Evolutionary conservation across 2,888 invertebrate species (phyloP).

Genomic region (Netelia inedita): DNA sequence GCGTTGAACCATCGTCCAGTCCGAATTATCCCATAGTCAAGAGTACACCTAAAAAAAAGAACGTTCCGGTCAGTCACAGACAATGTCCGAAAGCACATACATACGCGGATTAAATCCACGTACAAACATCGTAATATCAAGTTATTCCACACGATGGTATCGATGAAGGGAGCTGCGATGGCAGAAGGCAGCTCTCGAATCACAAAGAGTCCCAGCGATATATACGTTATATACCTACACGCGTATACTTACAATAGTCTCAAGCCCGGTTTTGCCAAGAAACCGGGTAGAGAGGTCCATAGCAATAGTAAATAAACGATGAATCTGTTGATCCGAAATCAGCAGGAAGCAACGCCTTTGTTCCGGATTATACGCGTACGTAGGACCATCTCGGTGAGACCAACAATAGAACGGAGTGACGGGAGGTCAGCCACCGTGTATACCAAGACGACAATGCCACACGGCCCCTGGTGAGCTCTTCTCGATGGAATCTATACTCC

Average conservation of each 20-base stretch:
- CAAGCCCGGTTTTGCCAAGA: constrained; percentile 43
- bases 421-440: constrained; percentile 64
- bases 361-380: constrained; percentile 61
- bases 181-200: constrained; percentile 11
- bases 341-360: constrained; percentile 66
- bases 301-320: constrained; percentile 64
- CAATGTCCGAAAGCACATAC: neutral
- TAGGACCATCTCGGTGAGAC: constrained; percentile 45
- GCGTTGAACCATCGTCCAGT: too few species aligned
- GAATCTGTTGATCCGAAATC: constrained; percentile 68
- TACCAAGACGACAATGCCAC: constrained; percentile 61
- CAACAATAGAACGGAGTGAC: constrained; percentile 60
- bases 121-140: constrained; percentile 31
- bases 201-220: constrained; percentile 18
- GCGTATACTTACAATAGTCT: neutral
- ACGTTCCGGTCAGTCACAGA: neutral
- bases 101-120: constrained; percentile 32
- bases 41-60: neutral
- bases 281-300: constrained; percentile 44
- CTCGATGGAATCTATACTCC: constrained; percentile 51
- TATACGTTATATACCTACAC: neutral
- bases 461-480: constrained; percentile 48
- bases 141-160: constrained; percentile 49
- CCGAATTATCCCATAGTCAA: too few species aligned
- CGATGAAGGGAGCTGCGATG: constrained; percentile 46